Conservation (phyloP, 2,113 vertebrate genomes). For the Cathartes aura region DNA sequence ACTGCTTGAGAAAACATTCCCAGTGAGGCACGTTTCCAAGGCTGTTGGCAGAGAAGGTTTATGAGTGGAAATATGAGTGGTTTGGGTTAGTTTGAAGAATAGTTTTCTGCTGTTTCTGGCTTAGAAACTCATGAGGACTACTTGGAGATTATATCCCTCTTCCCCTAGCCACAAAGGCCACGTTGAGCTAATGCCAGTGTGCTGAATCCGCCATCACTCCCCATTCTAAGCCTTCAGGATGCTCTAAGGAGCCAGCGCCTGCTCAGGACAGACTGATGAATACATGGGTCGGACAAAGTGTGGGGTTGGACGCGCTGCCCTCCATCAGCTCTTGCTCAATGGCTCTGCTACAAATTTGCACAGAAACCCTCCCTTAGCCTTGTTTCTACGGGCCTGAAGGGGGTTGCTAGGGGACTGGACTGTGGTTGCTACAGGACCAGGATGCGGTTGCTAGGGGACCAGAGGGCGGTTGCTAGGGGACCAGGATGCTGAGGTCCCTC, state of each 20-base stretch:
- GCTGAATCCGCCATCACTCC: accelerated
- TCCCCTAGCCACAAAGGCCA: neutral
- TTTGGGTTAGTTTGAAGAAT: neutral
- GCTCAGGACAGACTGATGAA: neutral
- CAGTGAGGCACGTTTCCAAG: neutral
- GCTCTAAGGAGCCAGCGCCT: neutral
- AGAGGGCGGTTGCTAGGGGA: neutral
- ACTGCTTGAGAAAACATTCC: neutral
- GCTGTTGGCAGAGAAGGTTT: neutral
- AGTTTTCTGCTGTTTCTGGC: neutral
- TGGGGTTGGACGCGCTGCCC: neutral
- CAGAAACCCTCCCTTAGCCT: neutral
- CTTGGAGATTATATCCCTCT: neutral
- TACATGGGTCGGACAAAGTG: accelerated
- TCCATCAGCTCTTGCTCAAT: neutral
- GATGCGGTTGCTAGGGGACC: neutral
- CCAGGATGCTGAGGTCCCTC: neutral
- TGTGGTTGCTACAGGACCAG: neutral
- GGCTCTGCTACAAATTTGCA: neutral
- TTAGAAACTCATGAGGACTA: neutral
- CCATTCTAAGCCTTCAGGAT: accelerated
- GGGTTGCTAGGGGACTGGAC: constrained; percentile 23
- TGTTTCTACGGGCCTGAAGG: neutral
- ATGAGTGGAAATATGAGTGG: accelerated
- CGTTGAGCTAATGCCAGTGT: accelerated